Conservation (phyloP, 2,113 vertebrate species). For the Tiliqua scincoides region DNA sequence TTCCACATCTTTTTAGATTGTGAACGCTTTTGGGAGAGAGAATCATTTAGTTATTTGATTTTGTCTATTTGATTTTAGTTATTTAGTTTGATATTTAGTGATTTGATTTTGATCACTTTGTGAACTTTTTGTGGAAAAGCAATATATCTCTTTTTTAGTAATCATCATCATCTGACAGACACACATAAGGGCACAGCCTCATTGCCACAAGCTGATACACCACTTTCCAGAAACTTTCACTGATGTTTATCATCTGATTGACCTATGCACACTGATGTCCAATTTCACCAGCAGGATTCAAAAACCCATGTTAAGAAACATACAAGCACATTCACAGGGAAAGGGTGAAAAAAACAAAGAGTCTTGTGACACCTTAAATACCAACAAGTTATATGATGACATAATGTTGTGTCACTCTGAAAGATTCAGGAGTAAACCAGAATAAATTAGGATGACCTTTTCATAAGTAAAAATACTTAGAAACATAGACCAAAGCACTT, state of each 20-base stretch:
- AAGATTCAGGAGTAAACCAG: not conserved
- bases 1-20: no score
- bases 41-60: no score
- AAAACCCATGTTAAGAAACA: not conserved
- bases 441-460: not conserved
- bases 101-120: no score
- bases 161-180: no score
- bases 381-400: not conserved
- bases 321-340: not conserved
- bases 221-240: not conserved
- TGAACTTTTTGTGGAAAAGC: no score
- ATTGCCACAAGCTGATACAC: no score
- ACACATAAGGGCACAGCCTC: not conserved
- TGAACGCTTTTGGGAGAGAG: no score
- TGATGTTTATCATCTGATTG: not conserved
- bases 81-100: no score
- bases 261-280: not conserved
- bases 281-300: not conserved
- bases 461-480: not conserved
- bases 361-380: not conserved
- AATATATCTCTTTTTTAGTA: no score
- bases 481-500: not conserved
- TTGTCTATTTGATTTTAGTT: no score
- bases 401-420: not conserved
- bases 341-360: not conserved